Percentiles rank a stretch among this genome's conserved stretches.
Evolutionary conservation across 2,888 invertebrate genomes (phyloP).

Genomic region (Heliconius charithonia): DNA sequence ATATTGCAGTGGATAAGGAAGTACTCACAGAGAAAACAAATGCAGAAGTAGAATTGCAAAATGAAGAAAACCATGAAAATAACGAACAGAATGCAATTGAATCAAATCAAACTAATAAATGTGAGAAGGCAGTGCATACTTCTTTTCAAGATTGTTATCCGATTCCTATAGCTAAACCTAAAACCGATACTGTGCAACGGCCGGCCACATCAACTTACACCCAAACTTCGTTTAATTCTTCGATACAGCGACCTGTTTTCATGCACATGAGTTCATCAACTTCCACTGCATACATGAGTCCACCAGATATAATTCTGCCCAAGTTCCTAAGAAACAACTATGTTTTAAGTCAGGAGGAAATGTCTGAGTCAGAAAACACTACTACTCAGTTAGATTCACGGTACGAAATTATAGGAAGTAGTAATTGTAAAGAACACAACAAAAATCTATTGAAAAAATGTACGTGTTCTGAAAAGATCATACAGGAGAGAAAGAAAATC

Average conservation of each 20-base stretch:
- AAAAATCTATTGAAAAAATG: conserved; percentile 57
- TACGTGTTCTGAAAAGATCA: conserved; percentile 40
- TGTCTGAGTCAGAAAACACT: conserved; percentile 51
- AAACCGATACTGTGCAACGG: conserved; percentile 53
- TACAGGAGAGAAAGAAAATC: conserved; percentile 39
- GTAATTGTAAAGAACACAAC: conserved; percentile 47
- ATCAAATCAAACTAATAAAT: conserved; percentile 25
- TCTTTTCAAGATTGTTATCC: conserved; percentile 54
- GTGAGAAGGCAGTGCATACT: conserved; percentile 59
- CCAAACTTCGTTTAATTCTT: conserved; percentile 69
- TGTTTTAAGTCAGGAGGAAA: conserved; percentile 53
- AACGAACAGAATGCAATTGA: conserved; percentile 15
- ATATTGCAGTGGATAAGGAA: not conserved
- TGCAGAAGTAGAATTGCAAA: not conserved
- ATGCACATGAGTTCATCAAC: conserved; percentile 79
- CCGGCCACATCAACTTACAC: conserved; percentile 70
- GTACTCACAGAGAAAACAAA: not conserved
- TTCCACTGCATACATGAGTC: conserved; percentile 81
- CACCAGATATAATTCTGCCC: conserved; percentile 75
- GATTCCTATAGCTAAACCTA: conserved; percentile 51
- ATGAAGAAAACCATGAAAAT: conserved; percentile 33
- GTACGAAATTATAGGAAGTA: conserved; percentile 45
- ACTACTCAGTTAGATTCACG: conserved; percentile 47
- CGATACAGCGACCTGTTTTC: conserved; percentile 63
- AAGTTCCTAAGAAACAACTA: conserved; percentile 60